Conservation (phyloP, 2,113 vertebrate species). For the Ardeotis arabs region DNA sequence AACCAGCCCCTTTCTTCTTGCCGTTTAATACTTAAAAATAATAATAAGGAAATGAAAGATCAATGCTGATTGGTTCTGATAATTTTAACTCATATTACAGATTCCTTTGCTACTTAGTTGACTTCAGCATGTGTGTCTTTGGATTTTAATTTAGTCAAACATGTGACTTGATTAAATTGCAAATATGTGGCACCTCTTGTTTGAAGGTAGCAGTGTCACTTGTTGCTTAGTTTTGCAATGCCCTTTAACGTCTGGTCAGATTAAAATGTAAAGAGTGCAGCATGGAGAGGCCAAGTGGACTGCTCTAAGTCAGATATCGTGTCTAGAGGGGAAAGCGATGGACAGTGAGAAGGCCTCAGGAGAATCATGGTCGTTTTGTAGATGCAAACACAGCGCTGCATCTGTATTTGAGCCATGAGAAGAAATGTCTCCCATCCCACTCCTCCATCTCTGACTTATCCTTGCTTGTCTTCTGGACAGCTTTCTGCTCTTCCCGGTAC, state of each 20-base stretch:
- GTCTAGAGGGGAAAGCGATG: neutral
- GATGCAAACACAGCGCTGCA: neutral
- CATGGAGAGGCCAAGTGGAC: neutral
- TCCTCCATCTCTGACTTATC: neutral
- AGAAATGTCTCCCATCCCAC: too few species aligned
- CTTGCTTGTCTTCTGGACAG: neutral
- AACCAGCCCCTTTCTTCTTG: neutral
- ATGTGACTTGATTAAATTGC: neutral
- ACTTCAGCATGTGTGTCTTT: neutral
- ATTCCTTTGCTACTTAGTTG: neutral
- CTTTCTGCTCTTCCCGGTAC: neutral
- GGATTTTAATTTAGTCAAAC: neutral
- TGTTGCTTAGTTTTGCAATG: neutral
- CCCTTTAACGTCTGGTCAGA: neutral
- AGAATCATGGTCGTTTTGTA: too few species aligned
- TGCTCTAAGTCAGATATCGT: accelerated
- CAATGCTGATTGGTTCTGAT: neutral
- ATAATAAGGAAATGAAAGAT: neutral
- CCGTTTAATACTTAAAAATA: neutral
- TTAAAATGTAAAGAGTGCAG: neutral
- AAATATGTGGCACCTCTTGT: neutral
- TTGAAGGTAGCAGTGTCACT: neutral
- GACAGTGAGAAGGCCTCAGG: too few species aligned
- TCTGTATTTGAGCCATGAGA: too few species aligned
- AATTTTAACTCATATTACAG: neutral